A percentile compares a stretch with the other conserved stretches of the same genome.
Evolutionary conservation across 1,140 invertebrate genomes (phyloP).

Genomic region (Rhopalosiphum padi): DNA sequence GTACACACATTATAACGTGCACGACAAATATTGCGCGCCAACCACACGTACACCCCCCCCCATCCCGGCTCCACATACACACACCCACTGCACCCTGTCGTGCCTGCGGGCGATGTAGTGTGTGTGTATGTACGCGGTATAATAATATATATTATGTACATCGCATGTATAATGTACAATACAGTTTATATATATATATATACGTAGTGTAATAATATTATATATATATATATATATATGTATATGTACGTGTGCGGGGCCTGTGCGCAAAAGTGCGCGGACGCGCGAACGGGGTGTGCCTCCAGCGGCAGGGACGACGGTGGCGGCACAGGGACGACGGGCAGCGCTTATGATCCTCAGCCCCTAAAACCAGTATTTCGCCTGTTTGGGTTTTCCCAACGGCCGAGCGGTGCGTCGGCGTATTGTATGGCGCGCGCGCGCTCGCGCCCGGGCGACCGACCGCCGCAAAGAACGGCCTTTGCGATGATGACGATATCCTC

Average conservation of each 20-base stretch:
- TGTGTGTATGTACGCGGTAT: background rate
- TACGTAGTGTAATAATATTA: background rate
- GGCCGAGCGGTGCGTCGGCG: background rate
- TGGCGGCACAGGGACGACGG: background rate
- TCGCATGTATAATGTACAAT: background rate
- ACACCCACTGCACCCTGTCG: no score
- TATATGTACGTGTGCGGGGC: background rate
- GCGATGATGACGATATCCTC: background rate
- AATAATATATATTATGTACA: background rate
- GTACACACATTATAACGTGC: background rate
- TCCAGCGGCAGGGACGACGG: background rate
- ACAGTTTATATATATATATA: background rate
- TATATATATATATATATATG: no score
- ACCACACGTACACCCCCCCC: no score
- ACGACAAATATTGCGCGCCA: background rate
- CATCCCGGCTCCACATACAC: accelerated
- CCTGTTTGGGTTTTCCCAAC: conserved; percentile 44
- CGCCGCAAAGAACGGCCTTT: background rate
- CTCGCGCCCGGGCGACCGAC: background rate
- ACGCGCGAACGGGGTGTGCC: background rate
- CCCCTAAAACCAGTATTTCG: conserved; percentile 35
- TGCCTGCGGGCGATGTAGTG: background rate
- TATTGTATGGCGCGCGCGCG: background rate
- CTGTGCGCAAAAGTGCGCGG: background rate
- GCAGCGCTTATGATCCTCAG: conserved; percentile 8